Evolutionary conservation across 2,113 vertebrate genomes (phyloP).

Genomic region (Beaufortia kweichowensis): DNA sequence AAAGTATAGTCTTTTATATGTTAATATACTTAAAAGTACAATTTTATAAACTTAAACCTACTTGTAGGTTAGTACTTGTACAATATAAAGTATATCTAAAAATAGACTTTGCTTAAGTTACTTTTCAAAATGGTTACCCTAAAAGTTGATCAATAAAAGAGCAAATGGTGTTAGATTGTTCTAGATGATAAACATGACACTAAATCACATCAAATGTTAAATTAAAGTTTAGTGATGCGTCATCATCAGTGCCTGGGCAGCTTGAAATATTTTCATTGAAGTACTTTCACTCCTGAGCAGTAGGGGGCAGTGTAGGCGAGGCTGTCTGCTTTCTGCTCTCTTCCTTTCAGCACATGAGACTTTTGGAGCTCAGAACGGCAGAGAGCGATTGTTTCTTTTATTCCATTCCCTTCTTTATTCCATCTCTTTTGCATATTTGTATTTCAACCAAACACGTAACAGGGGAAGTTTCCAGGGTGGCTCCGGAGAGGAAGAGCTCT

Average conservation of each 20-base stretch:
- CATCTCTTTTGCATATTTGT: conserved; percentile 40
- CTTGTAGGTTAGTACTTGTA: no score
- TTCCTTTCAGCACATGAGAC: conserved; percentile 56
- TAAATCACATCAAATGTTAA: conserved; percentile 1
- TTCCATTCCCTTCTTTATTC: conserved; percentile 31
- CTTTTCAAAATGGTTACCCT: no score
- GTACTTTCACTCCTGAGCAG: conserved; percentile 62
- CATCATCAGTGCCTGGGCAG: conserved; percentile 47
- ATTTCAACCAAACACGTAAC: conserved; percentile 25
- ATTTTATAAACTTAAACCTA: no score
- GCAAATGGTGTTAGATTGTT: background rate
- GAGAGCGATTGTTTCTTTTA: conserved; percentile 60
- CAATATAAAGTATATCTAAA: no score
- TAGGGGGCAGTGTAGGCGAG: conserved; percentile 72
- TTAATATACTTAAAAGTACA: no score
- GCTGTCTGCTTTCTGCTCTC: conserved; percentile 60
- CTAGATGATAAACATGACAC: background rate
- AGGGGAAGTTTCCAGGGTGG: conserved; percentile 46
- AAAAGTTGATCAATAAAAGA: no score
- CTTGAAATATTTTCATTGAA: background rate
- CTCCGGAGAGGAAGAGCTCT: conserved; percentile 58
- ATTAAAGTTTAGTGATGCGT: background rate
- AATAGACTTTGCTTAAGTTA: no score
- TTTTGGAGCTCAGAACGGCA: conserved; percentile 50
- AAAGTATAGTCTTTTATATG: no score